phyloP scores from a whole-genome alignment of 2,888 invertebrate genomes.

The Frankliniella intonsa region DNA sequence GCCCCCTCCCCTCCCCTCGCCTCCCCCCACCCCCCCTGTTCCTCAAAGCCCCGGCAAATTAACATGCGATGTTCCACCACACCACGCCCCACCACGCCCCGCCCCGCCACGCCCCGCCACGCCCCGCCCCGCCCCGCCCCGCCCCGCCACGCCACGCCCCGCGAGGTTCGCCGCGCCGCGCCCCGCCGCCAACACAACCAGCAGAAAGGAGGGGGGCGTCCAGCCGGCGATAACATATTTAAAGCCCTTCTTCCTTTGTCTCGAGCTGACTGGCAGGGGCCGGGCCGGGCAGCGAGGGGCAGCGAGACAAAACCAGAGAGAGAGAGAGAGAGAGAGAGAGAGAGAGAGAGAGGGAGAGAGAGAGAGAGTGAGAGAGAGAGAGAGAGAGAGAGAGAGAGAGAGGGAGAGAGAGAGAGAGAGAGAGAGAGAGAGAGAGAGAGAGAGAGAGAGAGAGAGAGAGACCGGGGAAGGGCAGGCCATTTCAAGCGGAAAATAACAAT shows the following conservation, averaged over 20 bases:
- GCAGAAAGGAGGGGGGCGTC: not conserved
- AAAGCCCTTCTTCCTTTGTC: not conserved
- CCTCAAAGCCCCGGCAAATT: too few relatives aligned
- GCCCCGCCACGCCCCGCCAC: not conserved
- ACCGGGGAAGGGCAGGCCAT: not conserved
- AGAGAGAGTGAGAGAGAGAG: conserved; percentile 10
- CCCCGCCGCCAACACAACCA: too few relatives aligned
- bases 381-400: conserved; percentile 6
- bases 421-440: conserved; percentile 7
- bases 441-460: not conserved
- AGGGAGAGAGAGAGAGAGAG: conserved; percentile 12
- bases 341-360: not conserved
- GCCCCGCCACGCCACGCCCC: not conserved
- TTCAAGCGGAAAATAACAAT: conserved; percentile 6
- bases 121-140: not conserved
- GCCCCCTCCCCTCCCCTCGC: too few relatives aligned
- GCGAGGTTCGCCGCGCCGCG: not conserved
- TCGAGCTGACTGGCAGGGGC: not conserved
- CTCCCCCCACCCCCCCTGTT: too few relatives aligned
- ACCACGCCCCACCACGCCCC: not conserved
- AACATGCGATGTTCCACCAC: not conserved
- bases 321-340: not conserved
- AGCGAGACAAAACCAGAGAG: not conserved
- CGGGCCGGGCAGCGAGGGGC: not conserved
- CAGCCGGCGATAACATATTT: not conserved